Evolutionary conservation across 2,113 vertebrate species (phyloP), one percentile per base, ranked within the genome.

Genomic region (Orientallactaga bullata): DNA sequence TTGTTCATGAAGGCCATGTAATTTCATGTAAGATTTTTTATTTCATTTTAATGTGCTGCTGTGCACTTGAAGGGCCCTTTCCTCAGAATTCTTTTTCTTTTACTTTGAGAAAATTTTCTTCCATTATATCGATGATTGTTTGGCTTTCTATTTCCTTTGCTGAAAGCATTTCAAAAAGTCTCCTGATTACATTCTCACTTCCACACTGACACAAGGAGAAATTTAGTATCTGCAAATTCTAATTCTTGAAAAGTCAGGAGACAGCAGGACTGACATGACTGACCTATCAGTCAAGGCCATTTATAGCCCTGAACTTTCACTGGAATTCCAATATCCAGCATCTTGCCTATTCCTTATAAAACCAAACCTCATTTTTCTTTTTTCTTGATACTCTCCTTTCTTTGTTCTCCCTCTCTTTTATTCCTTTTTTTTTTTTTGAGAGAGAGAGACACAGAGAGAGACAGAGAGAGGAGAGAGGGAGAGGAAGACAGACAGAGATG

Each of bases 81-180:
- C 13, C 7, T 76, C 24, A n/a, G n/a, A 88, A 81, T 95, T 81
- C 18, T 88, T 51, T 35, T 23, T 88, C 66, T 39, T 86, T 77
- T 32, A 61, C 20, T 88, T 77, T 37, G 69, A 72, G 17, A 17
- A 74, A 35, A 32, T 77, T 78, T 80, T 86, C 60, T 73, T 79
- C 7, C 32, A 61, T 86, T 93, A 60, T 83, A 51, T 79, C 28
- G 83, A 1, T 24, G 42, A 39, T 71, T 35, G 93, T 94, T 94
- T 18, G 83, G 16, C 32, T 88, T 90, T 88, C 39, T n/a, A 32
- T 78, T 42, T 20, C 77, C 24, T 81, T 92, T 92, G 86, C 20
- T 63, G 85, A 88, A 65, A 68, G 72, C 17, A 39, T 85, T 82
- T 85, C 28, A 73, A n/a, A 3, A 47, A 32, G 58, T 23, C 39